Base-by-base conservation (phyloP, 2,797 vertebrate species). In the Schizopygopsis malacanthus region DNA sequence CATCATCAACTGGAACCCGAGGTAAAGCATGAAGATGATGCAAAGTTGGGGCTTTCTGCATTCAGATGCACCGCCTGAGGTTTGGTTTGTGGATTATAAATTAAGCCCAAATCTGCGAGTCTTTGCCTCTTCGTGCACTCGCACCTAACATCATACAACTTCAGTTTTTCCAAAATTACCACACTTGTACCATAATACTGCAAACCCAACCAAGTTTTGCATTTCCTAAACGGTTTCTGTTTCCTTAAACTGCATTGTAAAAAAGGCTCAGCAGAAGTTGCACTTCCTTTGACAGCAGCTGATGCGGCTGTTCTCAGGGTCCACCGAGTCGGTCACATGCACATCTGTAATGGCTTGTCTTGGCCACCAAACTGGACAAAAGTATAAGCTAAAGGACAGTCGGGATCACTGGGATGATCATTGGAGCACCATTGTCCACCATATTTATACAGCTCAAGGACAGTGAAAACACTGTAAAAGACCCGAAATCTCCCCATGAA, bases 1-100 rank as follows among this genome's bases (percentile, higher is more conserved):
- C 25, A n/a, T 61, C 22, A 94, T 93, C 92, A 90, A 61, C 56
- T 61, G 10, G 22, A n/a, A 61, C 11, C 11, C 0, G 4, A 61
- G 11, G 28, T 33, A 65, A n/a, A 65, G 63, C 63, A 65, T 33
- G 25, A 33, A 65, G 25, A 33, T 61, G 33, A 33, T 33, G 33
- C 61, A n/a, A n/a, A 25, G 59, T 25, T 61, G 10, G 22, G 25
- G 10, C 11, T 61, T 61, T 61, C 59, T 25, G 59, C 59, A 6
- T 25, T 25, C 8, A 2, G 10, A 5, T 61, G 10, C n/a, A 61
- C n/a, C n/a, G 18, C 11, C 59, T 61, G n/a, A 13, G n/a, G 59
- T 25, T 25, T 61, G n/a, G 56, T 25, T 61, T 25, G n/a, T 63
- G 59, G n/a, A 63, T 13, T 25, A 28, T 28, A 63, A 63, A 63